These are phyloP conservation scores for Bos indicus DNA, from an alignment of 2,113 vertebrate species.

Conservation along the genomic window DNA sequence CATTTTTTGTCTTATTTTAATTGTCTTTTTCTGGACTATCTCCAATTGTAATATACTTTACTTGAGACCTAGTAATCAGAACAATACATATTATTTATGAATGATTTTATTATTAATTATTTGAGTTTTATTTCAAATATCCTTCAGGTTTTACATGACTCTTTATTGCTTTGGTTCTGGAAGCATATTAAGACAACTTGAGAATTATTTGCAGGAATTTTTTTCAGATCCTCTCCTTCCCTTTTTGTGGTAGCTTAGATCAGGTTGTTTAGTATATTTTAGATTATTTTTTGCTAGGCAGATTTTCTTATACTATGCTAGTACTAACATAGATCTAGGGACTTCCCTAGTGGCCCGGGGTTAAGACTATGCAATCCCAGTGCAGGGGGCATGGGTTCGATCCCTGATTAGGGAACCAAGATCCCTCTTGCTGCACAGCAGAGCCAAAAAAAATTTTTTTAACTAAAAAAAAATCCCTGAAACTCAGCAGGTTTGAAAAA, in stretches of 20 bases:
- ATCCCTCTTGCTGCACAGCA: neutral
- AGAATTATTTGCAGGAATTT: neutral
- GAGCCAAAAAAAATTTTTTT: neutral
- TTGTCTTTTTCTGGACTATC: neutral
- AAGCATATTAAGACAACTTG: neutral
- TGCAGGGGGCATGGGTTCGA: neutral
- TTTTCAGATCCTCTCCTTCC: neutral
- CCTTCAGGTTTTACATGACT: neutral
- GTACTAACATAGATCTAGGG: neutral
- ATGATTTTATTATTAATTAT: neutral
- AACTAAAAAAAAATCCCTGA: neutral
- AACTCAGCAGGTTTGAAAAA: neutral
- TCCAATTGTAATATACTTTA: neutral
- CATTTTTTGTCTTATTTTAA: conserved; percentile 8
- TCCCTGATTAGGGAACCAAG: neutral
- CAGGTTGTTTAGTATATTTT: neutral
- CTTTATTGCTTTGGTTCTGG: conserved; percentile 19
- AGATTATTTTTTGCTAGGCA: conserved; percentile 7
- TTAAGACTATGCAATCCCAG: neutral
- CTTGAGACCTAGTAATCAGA: neutral
- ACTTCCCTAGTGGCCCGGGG: neutral
- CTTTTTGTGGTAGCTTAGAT: neutral
- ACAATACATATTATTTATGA: neutral
- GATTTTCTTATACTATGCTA: neutral
- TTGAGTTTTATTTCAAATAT: conserved; percentile 5